Evolutionary conservation across 2,113 vertebrate genomes (phyloP).

Genomic region (Numida meleagris): DNA sequence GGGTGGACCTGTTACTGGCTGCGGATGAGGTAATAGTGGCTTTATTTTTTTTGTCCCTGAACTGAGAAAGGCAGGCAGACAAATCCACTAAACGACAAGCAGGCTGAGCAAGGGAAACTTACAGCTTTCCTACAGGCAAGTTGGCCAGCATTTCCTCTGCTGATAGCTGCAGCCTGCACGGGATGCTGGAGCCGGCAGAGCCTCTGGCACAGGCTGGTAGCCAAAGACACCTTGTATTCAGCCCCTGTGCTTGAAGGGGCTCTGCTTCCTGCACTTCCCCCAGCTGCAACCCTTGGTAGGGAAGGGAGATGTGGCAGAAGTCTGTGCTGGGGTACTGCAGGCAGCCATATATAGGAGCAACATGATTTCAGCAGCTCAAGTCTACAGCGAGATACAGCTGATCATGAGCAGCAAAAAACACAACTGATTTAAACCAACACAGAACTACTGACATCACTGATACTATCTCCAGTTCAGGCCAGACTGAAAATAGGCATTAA

Average conservation of each 20-base stretch:
- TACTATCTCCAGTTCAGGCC: neutral
- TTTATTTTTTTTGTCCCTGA: neutral
- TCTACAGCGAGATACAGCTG: neutral
- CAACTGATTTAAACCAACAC: neutral
- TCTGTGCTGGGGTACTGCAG: neutral
- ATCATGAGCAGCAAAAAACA: neutral
- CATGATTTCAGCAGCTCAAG: rapidly evolving
- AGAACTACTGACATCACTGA: neutral
- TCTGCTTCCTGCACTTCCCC: neutral
- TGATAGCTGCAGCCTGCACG: rapidly evolving
- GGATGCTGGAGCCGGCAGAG: neutral
- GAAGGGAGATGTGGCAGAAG: neutral
- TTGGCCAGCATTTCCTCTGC: neutral
- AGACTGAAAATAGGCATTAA: neutral
- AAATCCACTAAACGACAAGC: neutral
- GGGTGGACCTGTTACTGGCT: neutral
- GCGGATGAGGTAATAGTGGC: neutral
- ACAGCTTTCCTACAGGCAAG: neutral
- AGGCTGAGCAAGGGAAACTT: neutral
- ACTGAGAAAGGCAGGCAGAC: neutral
- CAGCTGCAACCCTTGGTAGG: rapidly evolving
- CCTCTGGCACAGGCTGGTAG: neutral
- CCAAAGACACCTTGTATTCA: neutral
- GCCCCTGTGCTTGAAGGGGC: neutral
- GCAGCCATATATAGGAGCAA: neutral